A percentile compares a stretch with the other conserved stretches of the same genome.
phyloP scores from a whole-genome alignment of 2,113 vertebrate genomes.

The Petaurus breviceps region DNA sequence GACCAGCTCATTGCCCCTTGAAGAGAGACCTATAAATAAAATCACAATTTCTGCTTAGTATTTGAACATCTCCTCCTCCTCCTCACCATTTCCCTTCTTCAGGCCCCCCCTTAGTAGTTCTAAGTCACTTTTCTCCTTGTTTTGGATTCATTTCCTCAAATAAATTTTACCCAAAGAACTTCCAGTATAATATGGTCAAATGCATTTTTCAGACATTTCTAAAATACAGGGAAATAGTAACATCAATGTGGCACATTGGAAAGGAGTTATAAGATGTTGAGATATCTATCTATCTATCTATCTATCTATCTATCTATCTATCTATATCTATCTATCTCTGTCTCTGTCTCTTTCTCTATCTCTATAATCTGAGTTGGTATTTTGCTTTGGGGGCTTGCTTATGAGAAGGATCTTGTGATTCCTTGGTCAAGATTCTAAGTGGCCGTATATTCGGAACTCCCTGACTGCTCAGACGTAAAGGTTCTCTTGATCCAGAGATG shows the following conservation, averaged over 20 bases:
- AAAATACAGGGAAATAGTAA: background rate
- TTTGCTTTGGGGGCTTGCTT: too few species aligned
- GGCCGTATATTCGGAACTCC: too few species aligned
- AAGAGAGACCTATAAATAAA: background rate
- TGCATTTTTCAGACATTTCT: background rate
- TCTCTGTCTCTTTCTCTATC: too few species aligned
- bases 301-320: too few species aligned
- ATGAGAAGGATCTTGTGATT: too few species aligned
- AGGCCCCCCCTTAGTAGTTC: background rate
- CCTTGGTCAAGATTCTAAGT: too few species aligned
- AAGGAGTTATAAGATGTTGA: background rate
- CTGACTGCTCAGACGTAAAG: too few species aligned
- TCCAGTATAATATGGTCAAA: background rate
- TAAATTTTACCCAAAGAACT: background rate
- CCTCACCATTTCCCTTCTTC: too few species aligned
- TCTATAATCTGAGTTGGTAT: too few species aligned
- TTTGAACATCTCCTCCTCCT: background rate
- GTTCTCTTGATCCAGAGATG: too few species aligned
- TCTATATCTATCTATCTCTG: too few species aligned
- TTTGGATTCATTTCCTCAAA: background rate
- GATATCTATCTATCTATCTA: background rate
- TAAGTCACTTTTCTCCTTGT: background rate
- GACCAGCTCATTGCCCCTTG: background rate
- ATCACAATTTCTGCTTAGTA: background rate
- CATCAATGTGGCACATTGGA: background rate